These are phyloP conservation scores for Kryphioiulus occultus DNA, from an alignment of 2,888 invertebrate species.

Conservation along the genomic window DNA sequence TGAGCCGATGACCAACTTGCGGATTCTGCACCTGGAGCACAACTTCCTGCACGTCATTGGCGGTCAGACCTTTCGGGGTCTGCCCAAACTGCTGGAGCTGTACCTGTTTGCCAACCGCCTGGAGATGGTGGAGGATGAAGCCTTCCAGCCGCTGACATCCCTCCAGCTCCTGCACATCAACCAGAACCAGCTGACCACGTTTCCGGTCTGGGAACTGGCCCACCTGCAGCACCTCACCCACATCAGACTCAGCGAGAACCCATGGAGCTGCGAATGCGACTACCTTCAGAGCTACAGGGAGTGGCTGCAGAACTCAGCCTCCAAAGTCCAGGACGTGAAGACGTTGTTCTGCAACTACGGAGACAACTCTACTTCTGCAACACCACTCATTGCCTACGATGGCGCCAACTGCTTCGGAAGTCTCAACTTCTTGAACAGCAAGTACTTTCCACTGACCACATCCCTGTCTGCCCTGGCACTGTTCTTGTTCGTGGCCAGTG, in stretches of 20 bases:
- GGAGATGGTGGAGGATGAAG: background rate
- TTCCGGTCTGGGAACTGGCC: constrained; percentile 3
- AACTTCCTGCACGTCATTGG: background rate
- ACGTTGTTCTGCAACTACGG: background rate
- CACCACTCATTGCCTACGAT: constrained; percentile 60
- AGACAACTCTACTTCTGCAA: constrained; percentile 68
- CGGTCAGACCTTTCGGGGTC: background rate
- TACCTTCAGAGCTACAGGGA: constrained; percentile 73
- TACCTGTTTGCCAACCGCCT: background rate
- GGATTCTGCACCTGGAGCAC: background rate
- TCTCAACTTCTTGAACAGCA: constrained; percentile 15
- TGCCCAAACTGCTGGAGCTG: background rate
- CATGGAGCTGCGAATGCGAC: constrained; percentile 49
- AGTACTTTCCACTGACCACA: constrained; percentile 13
- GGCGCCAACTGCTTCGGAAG: background rate
- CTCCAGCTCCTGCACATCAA: background rate
- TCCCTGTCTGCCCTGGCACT: constrained; percentile 41
- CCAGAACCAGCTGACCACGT: constrained; percentile 4
- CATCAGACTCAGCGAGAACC: background rate
- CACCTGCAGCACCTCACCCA: background rate
- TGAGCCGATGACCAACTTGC: background rate
- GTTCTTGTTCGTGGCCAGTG: constrained; percentile 50
- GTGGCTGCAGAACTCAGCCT: constrained; percentile 70
- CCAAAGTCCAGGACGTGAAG: constrained; percentile 26
- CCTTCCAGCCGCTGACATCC: background rate